Base-by-base conservation (phyloP, 1,140 invertebrate species). In the Ips nitidus region DNA sequence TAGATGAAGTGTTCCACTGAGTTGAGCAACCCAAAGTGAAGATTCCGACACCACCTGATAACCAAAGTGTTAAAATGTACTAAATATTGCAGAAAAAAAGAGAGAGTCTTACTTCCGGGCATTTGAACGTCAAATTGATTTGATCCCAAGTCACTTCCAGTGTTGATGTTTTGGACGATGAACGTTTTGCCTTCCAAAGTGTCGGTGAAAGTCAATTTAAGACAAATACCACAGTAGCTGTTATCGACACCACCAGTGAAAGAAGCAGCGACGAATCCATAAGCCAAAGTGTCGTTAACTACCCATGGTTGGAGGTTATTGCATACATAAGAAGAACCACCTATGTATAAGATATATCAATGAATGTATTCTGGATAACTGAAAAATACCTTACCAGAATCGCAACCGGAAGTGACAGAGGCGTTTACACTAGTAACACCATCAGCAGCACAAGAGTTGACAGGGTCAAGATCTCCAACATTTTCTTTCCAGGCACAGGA, bases 61-160 rank as follows among this genome's bases (percentile, higher is more conserved):
- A 50, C 6, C 4, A 40, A 63, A 52, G 6, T 61, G 1, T 8
- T 57, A 40, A 38, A 38, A 61, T 45, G 37, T 22, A 41, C 6
- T 40, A 40, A 58, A 8, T 58, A 58, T 58, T 41, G 39, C 6
- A 53, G 56, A 6, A 58, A 40, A 58, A 5, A 36, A 58, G 39
- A 58, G 1, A 1, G 5, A 8, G 65, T 41, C 6, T 63, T 68
- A 63, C 71, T 55, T 52, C 69, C 72, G 43, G 72, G 72, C 43
- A 73, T 63, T 56, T 58, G 60, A 45, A 73, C 68, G 50, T 73
- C 72, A 41, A 73, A 73, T 4, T 73, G 72, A 52, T 73, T 73
- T 6, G 43, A 8, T 53, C 60, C 69, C 41, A 73, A 60, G 47
- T 67, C 69, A 2, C 52, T 53, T 2, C 72, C 69, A 47, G 72